phyloP scores from a whole-genome alignment of 2,113 vertebrate genomes.

The Pavo muticus region DNA sequence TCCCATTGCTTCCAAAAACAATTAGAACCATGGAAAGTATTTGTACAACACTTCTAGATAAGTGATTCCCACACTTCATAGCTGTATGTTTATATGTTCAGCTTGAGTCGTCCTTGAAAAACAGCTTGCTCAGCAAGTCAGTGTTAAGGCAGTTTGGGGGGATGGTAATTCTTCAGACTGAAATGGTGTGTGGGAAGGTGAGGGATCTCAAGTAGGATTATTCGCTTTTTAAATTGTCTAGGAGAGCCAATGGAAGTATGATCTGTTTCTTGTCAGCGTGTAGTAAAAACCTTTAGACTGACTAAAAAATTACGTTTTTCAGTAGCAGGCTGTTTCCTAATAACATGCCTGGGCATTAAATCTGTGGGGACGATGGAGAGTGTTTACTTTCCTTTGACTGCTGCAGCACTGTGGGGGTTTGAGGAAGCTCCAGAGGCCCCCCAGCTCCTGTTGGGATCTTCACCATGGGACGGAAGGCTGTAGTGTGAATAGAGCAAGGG shows the following conservation, averaged over 20 bases:
- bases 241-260: not conserved
- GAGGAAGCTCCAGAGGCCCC: not conserved
- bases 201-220: not conserved
- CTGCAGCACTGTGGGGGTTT: not conserved
- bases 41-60: not conserved
- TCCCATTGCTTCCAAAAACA: not conserved
- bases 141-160: not conserved
- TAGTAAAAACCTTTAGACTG: not conserved
- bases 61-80: not conserved
- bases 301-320: not conserved
- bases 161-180: not conserved
- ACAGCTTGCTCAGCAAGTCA: not conserved
- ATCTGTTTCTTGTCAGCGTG: constrained; percentile 12
- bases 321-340: not conserved
- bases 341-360: not conserved
- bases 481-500: not conserved
- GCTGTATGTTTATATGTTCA: not conserved
- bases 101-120: not conserved
- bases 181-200: not conserved
- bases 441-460: constrained; percentile 1
- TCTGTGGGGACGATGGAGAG: not conserved
- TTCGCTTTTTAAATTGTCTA: not conserved
- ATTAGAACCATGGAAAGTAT: not conserved
- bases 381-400: constrained; percentile 3
- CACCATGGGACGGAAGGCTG: not conserved